Evolutionary conservation across 37 sponge, comb jelly and placozoan species (phyloP), one percentile per base, ranked within the genome.

Genomic region (Cladorhizidae sp.): DNA sequence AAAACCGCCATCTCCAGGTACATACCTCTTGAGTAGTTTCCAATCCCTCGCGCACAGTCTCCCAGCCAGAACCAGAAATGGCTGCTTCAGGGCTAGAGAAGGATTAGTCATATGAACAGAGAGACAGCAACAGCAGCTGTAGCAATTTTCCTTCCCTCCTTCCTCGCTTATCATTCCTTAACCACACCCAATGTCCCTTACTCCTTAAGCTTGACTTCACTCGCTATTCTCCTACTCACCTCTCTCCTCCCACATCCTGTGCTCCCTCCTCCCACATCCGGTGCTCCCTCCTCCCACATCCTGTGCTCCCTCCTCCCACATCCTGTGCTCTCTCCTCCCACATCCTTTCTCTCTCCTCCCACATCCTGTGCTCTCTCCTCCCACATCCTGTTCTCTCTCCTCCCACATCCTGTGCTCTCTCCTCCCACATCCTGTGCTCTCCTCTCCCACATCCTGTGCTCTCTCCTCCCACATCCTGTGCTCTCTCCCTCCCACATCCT

Each of bases 61-160:
- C 91, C 91, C 91, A 90, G 21, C 91, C 91, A 45, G 49, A 57
- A 1, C 18, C 57, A 25, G 86, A 90, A 25, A 90, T 74, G 20
- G 87, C 87, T 18, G 62, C 86, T 40, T 41, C 83, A 56, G 91
- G 68, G 23, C 70, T 77, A 40, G 39, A 69, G n/a, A n/a, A n/a
- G n/a, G n/a, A n/a, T n/a, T n/a, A n/a, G 64, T 21, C 37, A 57
- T 9, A 20, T 37, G 28, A 68, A 45, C 9, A 18, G 12, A 45
- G 11, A 21, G 8, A 57, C 76, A 76, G 9, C 21, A 25, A 7
- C 7, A 73, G 32, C 50, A 73, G 3, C 74, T 49, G n/a, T n/a
- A n/a, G n/a, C n/a, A n/a, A n/a, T n/a, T n/a, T n/a, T n/a, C n/a
- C n/a, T n/a, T n/a, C n/a, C n/a, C n/a, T n/a, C n/a, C n/a, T n/a